Conservation (phyloP, 1,140 invertebrate species). For the Sycophaga agraensis region DNA sequence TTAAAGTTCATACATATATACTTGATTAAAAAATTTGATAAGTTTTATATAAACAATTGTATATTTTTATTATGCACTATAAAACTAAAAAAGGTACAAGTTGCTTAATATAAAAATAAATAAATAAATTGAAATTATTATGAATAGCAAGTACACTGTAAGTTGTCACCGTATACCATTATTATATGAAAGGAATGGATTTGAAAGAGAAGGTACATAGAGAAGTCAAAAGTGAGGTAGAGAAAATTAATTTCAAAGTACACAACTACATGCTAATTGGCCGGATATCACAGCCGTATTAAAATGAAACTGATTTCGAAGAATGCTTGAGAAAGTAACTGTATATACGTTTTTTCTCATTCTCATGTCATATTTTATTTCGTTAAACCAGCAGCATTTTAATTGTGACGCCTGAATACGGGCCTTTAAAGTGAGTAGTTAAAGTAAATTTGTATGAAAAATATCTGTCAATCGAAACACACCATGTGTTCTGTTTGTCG, state of each 20-base stretch:
- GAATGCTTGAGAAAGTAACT: slow-evolving; percentile 34
- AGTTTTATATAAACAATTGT: too few relatives aligned
- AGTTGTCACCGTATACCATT: too few relatives aligned
- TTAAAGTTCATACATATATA: too few relatives aligned
- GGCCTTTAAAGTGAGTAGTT: slow-evolving; percentile 32
- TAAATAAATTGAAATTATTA: too few relatives aligned
- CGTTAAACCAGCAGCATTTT: slow-evolving; percentile 45
- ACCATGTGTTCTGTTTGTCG: neutral
- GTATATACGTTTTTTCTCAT: slow-evolving; percentile 7
- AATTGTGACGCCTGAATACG: slow-evolving; percentile 43
- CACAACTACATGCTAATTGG: slow-evolving; percentile 34
- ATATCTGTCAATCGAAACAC: slow-evolving; percentile 6
- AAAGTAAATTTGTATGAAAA: neutral
- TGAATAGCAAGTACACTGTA: too few relatives aligned
- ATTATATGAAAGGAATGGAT: too few relatives aligned
- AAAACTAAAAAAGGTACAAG: too few relatives aligned
- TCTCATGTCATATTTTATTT: slow-evolving; percentile 35
- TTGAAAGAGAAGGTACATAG: too few relatives aligned
- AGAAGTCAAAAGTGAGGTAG: neutral
- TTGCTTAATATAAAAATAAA: too few relatives aligned
- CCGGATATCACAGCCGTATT: slow-evolving; percentile 38
- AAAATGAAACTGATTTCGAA: slow-evolving; percentile 46
- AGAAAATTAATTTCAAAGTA: slow-evolving; percentile 25
- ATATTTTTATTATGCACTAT: too few relatives aligned
- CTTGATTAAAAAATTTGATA: too few relatives aligned